Evolutionary conservation across 1,140 invertebrate species (phyloP), one percentile per base, ranked within the genome.

Genomic region (Zaprionus vittiger): DNA sequence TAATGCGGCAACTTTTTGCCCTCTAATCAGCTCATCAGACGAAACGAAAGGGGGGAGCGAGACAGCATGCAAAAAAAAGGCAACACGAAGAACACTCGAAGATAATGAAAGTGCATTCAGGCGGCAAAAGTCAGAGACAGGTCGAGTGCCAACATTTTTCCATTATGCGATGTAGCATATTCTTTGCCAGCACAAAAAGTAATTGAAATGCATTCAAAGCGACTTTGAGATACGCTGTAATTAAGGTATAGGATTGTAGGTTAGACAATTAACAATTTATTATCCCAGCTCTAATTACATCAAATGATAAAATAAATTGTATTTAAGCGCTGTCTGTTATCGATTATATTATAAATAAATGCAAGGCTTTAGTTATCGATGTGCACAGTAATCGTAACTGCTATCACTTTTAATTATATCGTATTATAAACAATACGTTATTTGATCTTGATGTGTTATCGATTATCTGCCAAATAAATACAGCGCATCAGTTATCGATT

Each of bases 101-200:
- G 81, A 89, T 89, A 89, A 89, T 89, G 85, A 89, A 89, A 89
- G 77, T 85, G 85, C 85, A 89, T 81, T 89, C 68, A 90, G 73
- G 81, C 86, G 81, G 76, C 56, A 82, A 73, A 73, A 80, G 76
- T 74, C 72, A 62, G 86, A 63, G 79, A 73, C 85, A 90, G 81
- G 85, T 89, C 81, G 81, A 89, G 79, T 77, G 81, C 67, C 70
- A 84, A 77, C 41, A 80, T 73, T 89, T 89, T 90, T 82, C 81
- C 81, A 84, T 90, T 84, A 85, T 89, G 73, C 78, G 70, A 70
- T 68, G 74, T 80, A 72, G 63, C 77, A 83, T 63, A 83, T 83
- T 86, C 65, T 79, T 73, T 68, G 63, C 47, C 44, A 62, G 52
- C 69, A 77, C 47, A 68, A 81, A 73, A 47, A 59, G 41, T 52